phyloP scores from a whole-genome alignment of 2,113 vertebrate genomes.

The Passer montanus region DNA sequence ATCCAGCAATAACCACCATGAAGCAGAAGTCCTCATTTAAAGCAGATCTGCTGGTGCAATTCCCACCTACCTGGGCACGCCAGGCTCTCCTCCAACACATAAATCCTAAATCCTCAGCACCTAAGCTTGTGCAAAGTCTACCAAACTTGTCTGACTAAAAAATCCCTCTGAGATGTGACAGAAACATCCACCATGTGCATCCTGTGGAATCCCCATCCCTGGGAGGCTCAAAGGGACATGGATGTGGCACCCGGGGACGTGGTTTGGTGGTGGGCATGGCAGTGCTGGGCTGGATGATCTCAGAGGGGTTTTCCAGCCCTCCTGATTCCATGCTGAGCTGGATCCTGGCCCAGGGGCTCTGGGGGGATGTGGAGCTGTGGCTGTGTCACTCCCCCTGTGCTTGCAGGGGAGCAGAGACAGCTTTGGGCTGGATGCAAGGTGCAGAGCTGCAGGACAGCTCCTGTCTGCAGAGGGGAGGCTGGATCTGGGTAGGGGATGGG shows the following conservation, averaged over 20 bases:
- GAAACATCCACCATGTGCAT: background rate
- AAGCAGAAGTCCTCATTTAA: background rate
- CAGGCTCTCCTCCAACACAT: background rate
- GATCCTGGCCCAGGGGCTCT: rapidly evolving
- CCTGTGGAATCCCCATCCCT: background rate
- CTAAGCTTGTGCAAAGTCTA: background rate
- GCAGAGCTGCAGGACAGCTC: background rate
- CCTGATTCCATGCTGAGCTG: background rate
- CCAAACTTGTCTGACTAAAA: background rate
- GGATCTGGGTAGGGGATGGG: background rate
- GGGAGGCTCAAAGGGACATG: background rate
- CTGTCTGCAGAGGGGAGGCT: background rate
- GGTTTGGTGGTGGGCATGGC: background rate
- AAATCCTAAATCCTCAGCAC: background rate
- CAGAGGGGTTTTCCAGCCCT: background rate
- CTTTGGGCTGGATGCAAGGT: background rate
- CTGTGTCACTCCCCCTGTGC: rapidly evolving
- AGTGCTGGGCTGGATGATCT: background rate
- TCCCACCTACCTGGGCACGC: background rate
- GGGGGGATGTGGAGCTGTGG: background rate
- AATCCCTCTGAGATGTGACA: background rate
- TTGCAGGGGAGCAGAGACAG: background rate
- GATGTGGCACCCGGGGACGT: background rate
- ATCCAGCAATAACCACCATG: background rate
- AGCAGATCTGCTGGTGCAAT: background rate